Base-by-base conservation (phyloP, 2,888 invertebrate species). In the Resseliella maxima region DNA sequence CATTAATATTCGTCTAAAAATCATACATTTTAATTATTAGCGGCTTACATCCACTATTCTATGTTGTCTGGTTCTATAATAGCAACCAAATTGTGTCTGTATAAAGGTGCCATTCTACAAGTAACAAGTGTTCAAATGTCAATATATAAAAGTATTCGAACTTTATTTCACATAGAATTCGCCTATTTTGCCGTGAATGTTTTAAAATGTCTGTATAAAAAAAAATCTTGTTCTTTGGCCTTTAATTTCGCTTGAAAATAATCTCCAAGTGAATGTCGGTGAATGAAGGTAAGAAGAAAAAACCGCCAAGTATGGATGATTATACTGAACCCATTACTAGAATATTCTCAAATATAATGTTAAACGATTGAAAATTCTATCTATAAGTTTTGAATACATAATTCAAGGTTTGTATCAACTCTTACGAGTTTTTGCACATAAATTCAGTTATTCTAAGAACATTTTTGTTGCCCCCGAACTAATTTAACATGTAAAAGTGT, bases 301-400 rank as follows among this genome's bases (percentile, higher is more conserved):
- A 59, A 24, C 1, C 27, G 27, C 59, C 24, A 72, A 15, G 15
- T 59, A 24, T 59, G 15, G 59, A 59, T 24, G 59, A 59, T 59
- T 59, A 24, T 24, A 59, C 15, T 24, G 24, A 24, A 72, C 31
- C 31, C 31, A 72, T 72, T 31, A 12, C 15, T 35, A 72, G 27
- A 72, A 72, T 72, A 72, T 72, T 27, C 31, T 72, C 15, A 72
- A 72, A 31, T 5, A 8, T n/a, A n/a, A 0, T 72, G 31, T 72
- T 72, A 2, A 72, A 31, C 72, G 12, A 72, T 31, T n/a, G 31
- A 72, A 72, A 72, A 72, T 72, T 72, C 72, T 72, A 72, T 72
- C 72, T 12, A 72, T 31, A 1, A 72, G 5, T 72, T 15, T 27
- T 3, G 15, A 35, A 72, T 12, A 15, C 72, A 72, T 31, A 72